Conservation (phyloP, 2,797 vertebrate species). For the Anomalospiza imberbis region DNA sequence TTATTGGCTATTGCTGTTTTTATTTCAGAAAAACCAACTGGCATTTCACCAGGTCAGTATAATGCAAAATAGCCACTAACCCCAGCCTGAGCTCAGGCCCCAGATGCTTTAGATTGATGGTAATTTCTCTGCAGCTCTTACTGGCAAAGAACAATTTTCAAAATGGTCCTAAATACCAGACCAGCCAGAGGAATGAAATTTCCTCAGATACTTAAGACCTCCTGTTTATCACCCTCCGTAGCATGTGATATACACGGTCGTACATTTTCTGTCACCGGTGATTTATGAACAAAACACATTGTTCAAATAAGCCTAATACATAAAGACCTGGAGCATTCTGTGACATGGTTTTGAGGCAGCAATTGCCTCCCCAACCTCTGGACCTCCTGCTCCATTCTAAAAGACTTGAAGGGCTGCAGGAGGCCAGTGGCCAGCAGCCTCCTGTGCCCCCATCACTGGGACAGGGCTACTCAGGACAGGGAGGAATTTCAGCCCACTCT, state of each 20-base stretch:
- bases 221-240: neutral
- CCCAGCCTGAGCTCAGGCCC: neutral
- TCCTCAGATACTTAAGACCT: neutral
- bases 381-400: neutral
- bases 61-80: neutral
- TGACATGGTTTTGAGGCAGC: neutral
- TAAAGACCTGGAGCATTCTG: neutral
- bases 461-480: neutral
- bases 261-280: neutral
- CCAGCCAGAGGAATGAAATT: neutral
- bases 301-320: neutral
- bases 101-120: neutral
- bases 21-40: slow-evolving; percentile 2
- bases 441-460: neutral
- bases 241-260: neutral
- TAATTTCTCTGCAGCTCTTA: neutral
- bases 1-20: neutral
- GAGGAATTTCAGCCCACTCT: neutral
- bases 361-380: too few species aligned
- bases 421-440: neutral
- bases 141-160: neutral
- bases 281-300: neutral
- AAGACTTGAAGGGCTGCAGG: neutral
- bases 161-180: neutral
- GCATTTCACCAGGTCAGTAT: neutral